Conservation (phyloP, 92 coral and sea anemone species). For the Actinernus sp. region DNA sequence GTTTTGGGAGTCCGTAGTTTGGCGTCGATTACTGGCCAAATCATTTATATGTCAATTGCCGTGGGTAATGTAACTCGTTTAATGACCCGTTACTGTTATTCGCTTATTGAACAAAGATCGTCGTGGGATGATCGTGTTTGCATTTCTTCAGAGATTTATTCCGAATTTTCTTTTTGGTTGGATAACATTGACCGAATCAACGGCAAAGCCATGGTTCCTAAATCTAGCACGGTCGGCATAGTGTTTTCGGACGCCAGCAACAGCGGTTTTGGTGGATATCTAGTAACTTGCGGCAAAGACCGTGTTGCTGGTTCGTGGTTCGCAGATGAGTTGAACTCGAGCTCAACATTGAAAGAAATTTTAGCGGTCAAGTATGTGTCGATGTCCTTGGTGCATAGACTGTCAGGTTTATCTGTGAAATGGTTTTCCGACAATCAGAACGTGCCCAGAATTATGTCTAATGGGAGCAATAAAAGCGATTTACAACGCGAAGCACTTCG, state of each 20-base stretch:
- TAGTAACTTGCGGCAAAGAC: conserved; percentile 14
- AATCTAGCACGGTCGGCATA: conserved; percentile 32
- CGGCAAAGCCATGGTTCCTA: neutral
- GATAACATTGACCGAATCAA: conserved; percentile 7
- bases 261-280: conserved; percentile 46
- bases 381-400: conserved; percentile 37
- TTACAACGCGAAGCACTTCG: conserved; percentile 28
- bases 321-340: conserved; percentile 30
- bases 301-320: conserved; percentile 38
- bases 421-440: conserved; percentile 70
- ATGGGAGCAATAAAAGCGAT: conserved; percentile 26
- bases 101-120: conserved; percentile 36
- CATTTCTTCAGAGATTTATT: conserved; percentile 21
- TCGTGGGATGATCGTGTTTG: conserved; percentile 34
- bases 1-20: conserved; percentile 14
- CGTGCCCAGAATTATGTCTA: conserved; percentile 36
- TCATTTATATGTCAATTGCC: conserved; percentile 49
- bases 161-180: conserved; percentile 10
- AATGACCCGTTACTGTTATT: conserved; percentile 42
- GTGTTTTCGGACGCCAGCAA: conserved; percentile 51
- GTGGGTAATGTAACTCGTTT: conserved; percentile 53
- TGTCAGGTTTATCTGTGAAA: conserved; percentile 56
- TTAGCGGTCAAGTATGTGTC: conserved; percentile 67
- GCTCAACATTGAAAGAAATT: conserved; percentile 61
- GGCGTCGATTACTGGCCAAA: conserved; percentile 57